Base-by-base conservation (phyloP, 2,888 invertebrate species). In the Altica lythri region DNA sequence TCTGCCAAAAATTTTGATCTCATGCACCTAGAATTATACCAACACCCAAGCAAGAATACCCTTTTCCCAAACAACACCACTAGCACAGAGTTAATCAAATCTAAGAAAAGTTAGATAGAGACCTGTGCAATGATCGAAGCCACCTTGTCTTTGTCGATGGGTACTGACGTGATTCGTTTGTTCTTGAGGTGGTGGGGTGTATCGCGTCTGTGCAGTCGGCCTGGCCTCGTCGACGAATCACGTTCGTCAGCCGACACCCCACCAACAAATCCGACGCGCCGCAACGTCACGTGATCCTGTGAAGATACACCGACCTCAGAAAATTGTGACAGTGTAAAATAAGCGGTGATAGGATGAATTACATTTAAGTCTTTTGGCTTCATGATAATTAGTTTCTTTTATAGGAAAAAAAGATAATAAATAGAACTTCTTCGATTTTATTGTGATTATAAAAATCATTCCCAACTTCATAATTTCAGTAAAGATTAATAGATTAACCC, bases 131-230 rank as follows among this genome's bases (percentile, higher is more conserved):
- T 84, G 74, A 88, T 85, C 70, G 83, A 83, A 66, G 86, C 84
- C 70, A 88, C 85, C 76, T 87, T 88, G 72, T 88, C 87, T 77
- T 83, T 82, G 75, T 85, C 84, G 65, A 82, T 74, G 61, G 82
- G 78, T 61, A 81, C 75, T 48, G 81, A 75, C 74, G 86, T 84
- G 68, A 97, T 91, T 72, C 97, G 88, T 77, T 97, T 97, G 81
- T 96, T 96, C 85, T 98, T 98, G 73, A 96, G 85, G 78, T 99
- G 97, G 82, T 99, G 98, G 42, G 99, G 99, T 14, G 99, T 99
- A 81, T 99, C 98, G 70, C 98, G 87, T 57, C 91, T 85, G 74
- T 92, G 89, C 57, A 95, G 84, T 55, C 86, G 83, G 70, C 84
- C 84, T 49, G 85, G 86, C 66, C 81, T 80, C 60, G 79, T 75